Base-by-base conservation (phyloP, 2,888 invertebrate genomes). In the Norana najaformis region DNA sequence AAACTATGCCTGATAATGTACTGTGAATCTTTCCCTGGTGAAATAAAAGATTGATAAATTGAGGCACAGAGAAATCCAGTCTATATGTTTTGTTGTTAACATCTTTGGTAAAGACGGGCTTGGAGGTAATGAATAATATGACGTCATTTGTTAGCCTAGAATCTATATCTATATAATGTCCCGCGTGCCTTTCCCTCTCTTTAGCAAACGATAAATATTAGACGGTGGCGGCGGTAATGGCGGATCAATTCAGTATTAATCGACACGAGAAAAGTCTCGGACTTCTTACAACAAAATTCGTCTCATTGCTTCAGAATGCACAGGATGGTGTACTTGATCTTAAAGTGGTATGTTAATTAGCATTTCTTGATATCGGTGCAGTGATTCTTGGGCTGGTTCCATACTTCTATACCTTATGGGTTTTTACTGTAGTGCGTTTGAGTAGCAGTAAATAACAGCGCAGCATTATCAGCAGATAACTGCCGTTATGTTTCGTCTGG, bases 261-360 rank as follows among this genome's bases (percentile, higher is more conserved):
- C 85, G 90, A 38, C 90, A 90, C 88, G 98, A 98, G 95, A 98
- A 98, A 95, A 98, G 98, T 91, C 96, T 98, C 91, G 98, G 98
- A 89, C 96, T 98, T 93, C 96, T 98, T 92, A 98, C 98, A 36
- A 97, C 97, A 39, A 97, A 97, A 93, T 98, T 98, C 95, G 98
- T 98, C 38, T 96, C 96, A 90, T 96, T 98, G 91, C 95, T 98
- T 90, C 97, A 98, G 95, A 97, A 97, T 95, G 97, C 98, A 13
- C 97, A 97, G 94, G 97, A 98, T 95, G 98, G 98, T 91, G 97
- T 98, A 91, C 96, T 98, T 93, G 98, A 98, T 96, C 96, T 98
- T 93, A 98, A 98, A 97, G 96, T 97, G 94, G 98, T 98, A 96
- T 96, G 97, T 96, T 41, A n/a, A 53, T n/a, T 89, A 69, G 69